Conservation (phyloP, 2,888 invertebrate genomes). For the Aquatica leii region DNA sequence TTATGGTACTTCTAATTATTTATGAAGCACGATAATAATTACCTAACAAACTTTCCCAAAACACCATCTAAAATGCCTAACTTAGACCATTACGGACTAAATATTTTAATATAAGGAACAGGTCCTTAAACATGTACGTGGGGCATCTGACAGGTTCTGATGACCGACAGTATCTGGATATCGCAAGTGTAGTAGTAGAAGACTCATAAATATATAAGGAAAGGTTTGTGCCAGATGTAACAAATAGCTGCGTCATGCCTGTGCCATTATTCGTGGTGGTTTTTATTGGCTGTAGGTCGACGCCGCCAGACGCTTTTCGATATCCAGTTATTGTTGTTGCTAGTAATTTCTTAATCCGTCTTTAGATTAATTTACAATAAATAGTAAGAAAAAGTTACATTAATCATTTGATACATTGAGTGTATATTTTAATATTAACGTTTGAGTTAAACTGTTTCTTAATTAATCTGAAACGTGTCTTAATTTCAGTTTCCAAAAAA, state of each 20-base stretch:
- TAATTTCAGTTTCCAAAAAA: not conserved
- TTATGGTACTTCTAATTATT: too few relatives aligned
- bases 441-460: too few relatives aligned
- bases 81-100: constrained; percentile 1
- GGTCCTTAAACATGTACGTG: constrained; percentile 18
- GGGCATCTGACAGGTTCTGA: constrained; percentile 26
- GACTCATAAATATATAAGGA: constrained; percentile 56
- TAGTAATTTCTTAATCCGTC: constrained; percentile 29
- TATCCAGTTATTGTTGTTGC: constrained; percentile 38
- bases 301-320: constrained; percentile 40
- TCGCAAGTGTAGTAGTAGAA: constrained; percentile 42
- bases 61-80: constrained; percentile 7
- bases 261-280: constrained; percentile 52
- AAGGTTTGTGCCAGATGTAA: constrained; percentile 57
- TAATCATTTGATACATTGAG: too few relatives aligned
- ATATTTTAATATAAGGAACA: constrained; percentile 7
- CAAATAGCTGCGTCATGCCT: constrained; percentile 57
- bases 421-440: too few relatives aligned
- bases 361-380: not conserved
- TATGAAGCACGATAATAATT: too few relatives aligned
- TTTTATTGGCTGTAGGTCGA: constrained; percentile 49
- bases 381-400: not conserved
- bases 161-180: constrained; percentile 35
- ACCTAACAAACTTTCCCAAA: not conserved
- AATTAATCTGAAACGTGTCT: too few relatives aligned